Evolutionary conservation across 1,140 invertebrate genomes (phyloP).

Genomic region (Anagrus nilaparvatae): DNA sequence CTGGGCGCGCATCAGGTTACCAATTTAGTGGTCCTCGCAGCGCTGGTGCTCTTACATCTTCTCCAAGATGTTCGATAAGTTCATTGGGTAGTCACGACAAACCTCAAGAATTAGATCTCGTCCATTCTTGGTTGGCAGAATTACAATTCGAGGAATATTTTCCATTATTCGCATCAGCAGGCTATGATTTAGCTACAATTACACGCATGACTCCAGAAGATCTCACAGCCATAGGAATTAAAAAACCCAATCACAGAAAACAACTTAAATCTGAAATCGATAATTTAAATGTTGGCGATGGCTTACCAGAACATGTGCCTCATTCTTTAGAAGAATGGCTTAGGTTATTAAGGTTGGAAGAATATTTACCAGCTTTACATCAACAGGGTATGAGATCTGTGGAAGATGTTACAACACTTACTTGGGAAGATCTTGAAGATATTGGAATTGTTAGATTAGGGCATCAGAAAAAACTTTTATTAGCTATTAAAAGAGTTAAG

Average conservation of each 20-base stretch:
- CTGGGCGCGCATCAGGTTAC: slow-evolving; percentile 72
- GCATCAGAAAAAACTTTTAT: slow-evolving; percentile 95
- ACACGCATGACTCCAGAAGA: slow-evolving; percentile 97
- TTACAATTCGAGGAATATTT: slow-evolving; percentile 95
- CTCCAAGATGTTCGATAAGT: slow-evolving; percentile 59
- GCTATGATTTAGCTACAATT: slow-evolving; percentile 96
- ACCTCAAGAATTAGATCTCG: slow-evolving; percentile 69
- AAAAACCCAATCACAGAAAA: slow-evolving; percentile 94
- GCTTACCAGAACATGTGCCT: slow-evolving; percentile 84
- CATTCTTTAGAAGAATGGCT: slow-evolving; percentile 90
- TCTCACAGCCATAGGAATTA: slow-evolving; percentile 74
- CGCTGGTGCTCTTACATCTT: slow-evolving; percentile 39
- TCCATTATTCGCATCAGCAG: slow-evolving; percentile 83
- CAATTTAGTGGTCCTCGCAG: slow-evolving; percentile 44
- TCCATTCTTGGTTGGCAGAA: slow-evolving; percentile 89
- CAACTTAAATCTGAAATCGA: slow-evolving; percentile 93
- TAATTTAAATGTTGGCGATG: slow-evolving; percentile 87
- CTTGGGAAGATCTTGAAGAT: slow-evolving; percentile 98
- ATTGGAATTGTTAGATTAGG: slow-evolving; percentile 91
- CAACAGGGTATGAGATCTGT: slow-evolving; percentile 91
- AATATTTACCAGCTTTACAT: slow-evolving; percentile 79
- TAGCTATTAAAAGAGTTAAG: slow-evolving; percentile 95
- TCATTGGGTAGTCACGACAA: slow-evolving; percentile 57
- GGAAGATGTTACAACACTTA: slow-evolving; percentile 84
- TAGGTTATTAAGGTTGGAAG: slow-evolving; percentile 76